These are phyloP conservation scores for Nipponacmea schrenckii DNA, from an alignment of 2,888 invertebrate genomes.

Conservation along the genomic window DNA sequence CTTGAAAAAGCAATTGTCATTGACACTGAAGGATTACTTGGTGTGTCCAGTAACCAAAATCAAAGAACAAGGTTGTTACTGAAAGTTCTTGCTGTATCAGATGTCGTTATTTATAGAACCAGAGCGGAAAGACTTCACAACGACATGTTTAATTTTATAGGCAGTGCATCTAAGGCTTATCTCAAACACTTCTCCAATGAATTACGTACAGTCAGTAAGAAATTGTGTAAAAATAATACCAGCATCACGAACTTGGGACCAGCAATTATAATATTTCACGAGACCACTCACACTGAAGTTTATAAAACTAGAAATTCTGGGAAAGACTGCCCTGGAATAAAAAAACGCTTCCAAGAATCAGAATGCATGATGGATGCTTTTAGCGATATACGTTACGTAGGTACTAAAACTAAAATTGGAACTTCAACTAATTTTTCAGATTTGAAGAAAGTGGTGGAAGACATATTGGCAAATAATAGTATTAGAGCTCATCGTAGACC, in stretches of 20 bases:
- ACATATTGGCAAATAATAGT: constrained; percentile 77
- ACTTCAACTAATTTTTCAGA: constrained; percentile 74
- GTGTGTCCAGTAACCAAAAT: constrained; percentile 74
- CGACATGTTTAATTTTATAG: constrained; percentile 81
- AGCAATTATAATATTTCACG: constrained; percentile 82
- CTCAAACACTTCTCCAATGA: constrained; percentile 76
- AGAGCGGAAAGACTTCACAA: constrained; percentile 79
- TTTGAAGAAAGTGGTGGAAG: constrained; percentile 73
- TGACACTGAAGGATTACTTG: constrained; percentile 83
- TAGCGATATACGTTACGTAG: constrained; percentile 74
- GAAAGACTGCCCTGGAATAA: constrained; percentile 28
- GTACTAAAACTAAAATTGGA: constrained; percentile 54
- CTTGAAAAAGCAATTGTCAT: constrained; percentile 76
- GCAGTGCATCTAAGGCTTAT: constrained; percentile 81
- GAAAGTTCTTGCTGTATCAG: constrained; percentile 84
- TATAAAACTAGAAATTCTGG: neutral
- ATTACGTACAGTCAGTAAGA: constrained; percentile 60
- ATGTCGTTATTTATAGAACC: constrained; percentile 82
- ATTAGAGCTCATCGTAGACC: constrained; percentile 78
- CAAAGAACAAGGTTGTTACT: constrained; percentile 78
- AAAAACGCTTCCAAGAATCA: constrained; percentile 75
- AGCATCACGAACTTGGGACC: constrained; percentile 76
- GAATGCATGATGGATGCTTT: constrained; percentile 78
- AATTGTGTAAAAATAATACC: constrained; percentile 69
- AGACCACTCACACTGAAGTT: constrained; percentile 78